A percentile compares a stretch with the other conserved stretches of the same genome.
Conservation (phyloP, 1,140 invertebrate species). For the Habropoda laboriosa region DNA sequence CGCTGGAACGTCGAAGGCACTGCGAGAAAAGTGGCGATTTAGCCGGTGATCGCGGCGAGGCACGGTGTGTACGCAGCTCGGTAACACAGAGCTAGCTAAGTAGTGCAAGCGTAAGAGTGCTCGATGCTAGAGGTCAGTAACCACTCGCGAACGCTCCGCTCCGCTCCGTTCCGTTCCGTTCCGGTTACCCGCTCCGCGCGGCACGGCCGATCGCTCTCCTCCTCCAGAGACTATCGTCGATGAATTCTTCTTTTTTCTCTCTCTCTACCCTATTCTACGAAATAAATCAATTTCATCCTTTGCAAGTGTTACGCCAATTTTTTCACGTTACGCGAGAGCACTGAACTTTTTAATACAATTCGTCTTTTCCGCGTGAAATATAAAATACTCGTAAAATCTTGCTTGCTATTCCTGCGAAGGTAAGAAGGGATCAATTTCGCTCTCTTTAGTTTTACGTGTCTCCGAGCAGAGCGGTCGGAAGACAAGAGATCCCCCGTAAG, state of each 20-base stretch:
- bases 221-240: conserved; percentile 2
- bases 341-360: too few relatives aligned
- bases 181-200: conserved; percentile 76
- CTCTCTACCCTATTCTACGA: not conserved
- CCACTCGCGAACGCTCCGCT: conserved; percentile 70
- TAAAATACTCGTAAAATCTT: not conserved
- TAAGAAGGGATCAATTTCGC: not conserved
- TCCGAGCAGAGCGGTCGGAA: not conserved
- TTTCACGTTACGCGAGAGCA: too few relatives aligned
- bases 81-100: conserved; percentile 78
- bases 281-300: not conserved
- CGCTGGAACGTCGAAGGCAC: conserved; percentile 45
- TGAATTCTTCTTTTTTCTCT: not conserved
- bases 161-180: conserved; percentile 76
- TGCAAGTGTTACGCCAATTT: not conserved
- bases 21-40: conserved; percentile 63
- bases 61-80: conserved; percentile 44
- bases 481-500: not conserved
- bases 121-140: conserved; percentile 80
- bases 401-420: not conserved
- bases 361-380: too few relatives aligned
- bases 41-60: conserved; percentile 42
- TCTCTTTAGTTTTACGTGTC: not conserved
- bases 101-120: conserved; percentile 82
- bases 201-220: conserved; percentile 58